Base-by-base conservation (phyloP, 2,113 vertebrate species). In the Martes martes region DNA sequence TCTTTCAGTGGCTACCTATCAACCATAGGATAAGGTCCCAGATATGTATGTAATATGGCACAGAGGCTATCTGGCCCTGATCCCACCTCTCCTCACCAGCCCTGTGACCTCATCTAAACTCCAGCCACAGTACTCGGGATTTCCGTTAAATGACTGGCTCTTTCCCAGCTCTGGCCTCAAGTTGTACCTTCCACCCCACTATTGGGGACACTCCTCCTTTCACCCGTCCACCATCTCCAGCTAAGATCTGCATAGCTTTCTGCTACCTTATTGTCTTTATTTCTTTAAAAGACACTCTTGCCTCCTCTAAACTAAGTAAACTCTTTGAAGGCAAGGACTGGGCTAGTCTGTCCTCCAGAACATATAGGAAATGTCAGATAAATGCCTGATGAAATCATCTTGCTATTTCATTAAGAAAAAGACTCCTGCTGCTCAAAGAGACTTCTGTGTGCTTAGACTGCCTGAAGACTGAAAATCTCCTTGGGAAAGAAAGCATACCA, bases 341-440 rank as follows among this genome's bases (percentile, higher is more conserved):
- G 31, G 33, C 57, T 80, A 55, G 59, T 76, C 80, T 67, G 19
- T 82, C 52, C 73, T 87, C 52, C 55, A 79, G 83, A 94, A 94
- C 11, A 80, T 26, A 85, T 3, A 78, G 9, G 50, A 81, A 95
- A 95, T 71, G 9, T 89, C 82, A 33, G 94, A 69, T 69, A 95
- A 95, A 94, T 76, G n/a, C n/a, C 76, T 92, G 31, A 73, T 63
- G 57, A 86, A 91, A 61, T 96, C 73, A 94, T 65, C 55, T 69
- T 84, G 26, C 28, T 93, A 73, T 89, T 85, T 92, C 42, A 88
- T 89, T 85, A 63, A 45, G 79, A 94, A 95, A 81, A 94, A 55
- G 0, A 67, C 33, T 42, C 57, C 55, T 83, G 26, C 55, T 83
- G 21, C 59, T 92, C 67, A 28, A 47, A 76, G 89, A 82, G 19